These are phyloP conservation scores for Stylophora pistillata DNA, from an alignment of 64 coral and sea anemone genomes.

Conservation along the genomic window DNA sequence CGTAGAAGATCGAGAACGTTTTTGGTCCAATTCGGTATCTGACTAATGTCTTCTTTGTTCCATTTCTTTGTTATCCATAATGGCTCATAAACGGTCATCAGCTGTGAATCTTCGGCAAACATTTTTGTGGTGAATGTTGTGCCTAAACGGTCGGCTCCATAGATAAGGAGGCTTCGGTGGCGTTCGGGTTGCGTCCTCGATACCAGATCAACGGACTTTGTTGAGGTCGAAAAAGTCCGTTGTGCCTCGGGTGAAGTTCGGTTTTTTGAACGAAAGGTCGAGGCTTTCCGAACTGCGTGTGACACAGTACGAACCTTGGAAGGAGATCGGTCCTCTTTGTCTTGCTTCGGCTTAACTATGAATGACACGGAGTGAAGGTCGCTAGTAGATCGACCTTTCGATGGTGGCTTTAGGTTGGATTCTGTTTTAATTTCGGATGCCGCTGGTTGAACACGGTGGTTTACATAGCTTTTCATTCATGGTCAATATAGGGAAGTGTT, in stretches of 20 bases:
- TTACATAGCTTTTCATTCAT: too few relatives aligned
- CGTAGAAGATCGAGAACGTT: neutral
- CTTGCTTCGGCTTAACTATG: neutral
- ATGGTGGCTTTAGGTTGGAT: neutral
- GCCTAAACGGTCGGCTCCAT: constrained; percentile 12
- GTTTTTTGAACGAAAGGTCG: neutral
- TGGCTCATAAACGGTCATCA: constrained; percentile 11
- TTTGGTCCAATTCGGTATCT: neutral
- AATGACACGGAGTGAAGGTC: neutral
- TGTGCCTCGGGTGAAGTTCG: neutral
- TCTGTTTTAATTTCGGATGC: neutral
- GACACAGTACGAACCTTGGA: neutral
- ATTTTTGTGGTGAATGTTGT: constrained; percentile 24
- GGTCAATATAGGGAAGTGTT: too few relatives aligned
- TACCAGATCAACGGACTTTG: neutral
- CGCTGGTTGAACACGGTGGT: too few relatives aligned
- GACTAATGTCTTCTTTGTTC: neutral
- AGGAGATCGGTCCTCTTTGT: neutral
- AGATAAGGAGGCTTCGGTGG: neutral
- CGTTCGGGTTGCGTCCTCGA: neutral
- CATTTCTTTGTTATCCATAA: constrained; percentile 3
- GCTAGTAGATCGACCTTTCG: neutral
- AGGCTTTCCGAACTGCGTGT: neutral
- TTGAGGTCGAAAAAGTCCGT: neutral
- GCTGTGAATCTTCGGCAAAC: constrained; percentile 25